phyloP scores from a whole-genome alignment of 2,888 invertebrate genomes.

The Heliconius erato region DNA sequence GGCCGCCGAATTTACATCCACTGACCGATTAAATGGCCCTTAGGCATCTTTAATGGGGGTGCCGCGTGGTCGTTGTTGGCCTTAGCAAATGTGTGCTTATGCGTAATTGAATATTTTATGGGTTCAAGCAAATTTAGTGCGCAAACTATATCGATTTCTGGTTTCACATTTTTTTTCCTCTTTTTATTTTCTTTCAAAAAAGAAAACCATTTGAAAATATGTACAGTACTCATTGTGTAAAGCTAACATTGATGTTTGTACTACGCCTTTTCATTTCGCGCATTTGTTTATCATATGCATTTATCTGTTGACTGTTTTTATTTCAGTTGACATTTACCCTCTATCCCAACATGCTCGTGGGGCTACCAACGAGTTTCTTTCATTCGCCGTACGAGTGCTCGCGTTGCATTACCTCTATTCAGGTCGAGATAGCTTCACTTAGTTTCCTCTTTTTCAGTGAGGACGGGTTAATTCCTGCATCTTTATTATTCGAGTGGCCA shows the following conservation, averaged over 20 bases:
- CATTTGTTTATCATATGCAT: slow-evolving; percentile 84
- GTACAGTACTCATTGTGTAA: slow-evolving; percentile 37
- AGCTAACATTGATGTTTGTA: slow-evolving; percentile 73
- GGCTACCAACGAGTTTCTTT: slow-evolving; percentile 81
- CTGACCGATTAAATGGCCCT: slow-evolving; percentile 87
- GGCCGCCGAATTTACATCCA: slow-evolving; percentile 85
- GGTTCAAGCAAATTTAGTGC: slow-evolving; percentile 78
- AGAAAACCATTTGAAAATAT: slow-evolving; percentile 30
- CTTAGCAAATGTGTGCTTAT: slow-evolving; percentile 85
- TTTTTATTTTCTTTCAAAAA: slow-evolving; percentile 47
- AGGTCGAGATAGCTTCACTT: slow-evolving; percentile 85
- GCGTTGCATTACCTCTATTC: slow-evolving; percentile 83
- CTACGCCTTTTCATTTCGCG: slow-evolving; percentile 77
- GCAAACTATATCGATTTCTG: slow-evolving; percentile 77
- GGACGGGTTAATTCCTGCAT: slow-evolving; percentile 84
- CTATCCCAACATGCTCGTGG: slow-evolving; percentile 79
- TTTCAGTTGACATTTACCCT: slow-evolving; percentile 85
- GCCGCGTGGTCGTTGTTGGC: slow-evolving; percentile 85
- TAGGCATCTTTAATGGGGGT: slow-evolving; percentile 86
- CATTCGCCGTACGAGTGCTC: slow-evolving; percentile 81
- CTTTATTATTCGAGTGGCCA: slow-evolving; percentile 85
- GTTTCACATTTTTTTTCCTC: slow-evolving; percentile 54
- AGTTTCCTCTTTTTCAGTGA: slow-evolving; percentile 83
- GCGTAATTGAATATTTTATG: slow-evolving; percentile 86
- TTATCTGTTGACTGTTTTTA: slow-evolving; percentile 86